Evolutionary conservation across 1,140 invertebrate genomes (phyloP), one percentile per base, ranked within the genome.

Genomic region (Apis laboriosa): DNA sequence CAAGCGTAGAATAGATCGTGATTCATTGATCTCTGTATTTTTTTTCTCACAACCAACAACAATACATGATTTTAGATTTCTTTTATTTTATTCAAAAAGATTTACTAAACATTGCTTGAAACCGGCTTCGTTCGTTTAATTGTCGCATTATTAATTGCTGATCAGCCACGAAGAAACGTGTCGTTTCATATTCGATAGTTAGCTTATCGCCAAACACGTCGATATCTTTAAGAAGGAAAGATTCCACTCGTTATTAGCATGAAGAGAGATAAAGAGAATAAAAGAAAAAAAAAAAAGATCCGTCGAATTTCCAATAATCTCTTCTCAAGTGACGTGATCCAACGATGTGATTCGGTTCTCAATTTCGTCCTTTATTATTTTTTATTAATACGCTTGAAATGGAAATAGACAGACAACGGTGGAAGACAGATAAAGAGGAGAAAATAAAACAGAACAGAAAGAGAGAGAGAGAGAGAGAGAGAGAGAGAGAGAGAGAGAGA

Each of bases 171-270:
- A 28, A n/a, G 28, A 64, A 80, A 80, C 78, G 78, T 55, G 61
- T 76, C 79, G 79, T 28, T 63, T 24, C 43, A 49, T 51, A n/a
- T 71, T 49, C 71, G 63, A 75, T 43, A 24, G 43, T 81, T 60
- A 53, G 56, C 79, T 81, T 81, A 81, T 81, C 79, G 51, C 28
- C 70, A 34, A 55, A 34, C 24, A 76, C 70, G 34, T 67, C 55
- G 72, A 68, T 81, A 81, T 76, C 72, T 81, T 75, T 56, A 17
- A 1, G 24, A 67, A 60, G 77, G 43, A 81, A 81, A 81, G 72
- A 76, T 76, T 81, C 63, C 66, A 66, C 67, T 78, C 49, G 70
- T 17, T n/a, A 68, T 80, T 76, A 83, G 68, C 76, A 34, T 60
- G 24, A 15, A 21, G 55, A 51, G 55, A 83, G 68, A 60, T 15